A percentile compares a stretch with the other conserved stretches of the same genome.
These are phyloP conservation scores for Nothobranchius furzeri DNA, from an alignment of 2,113 vertebrate genomes.

Conservation along the genomic window DNA sequence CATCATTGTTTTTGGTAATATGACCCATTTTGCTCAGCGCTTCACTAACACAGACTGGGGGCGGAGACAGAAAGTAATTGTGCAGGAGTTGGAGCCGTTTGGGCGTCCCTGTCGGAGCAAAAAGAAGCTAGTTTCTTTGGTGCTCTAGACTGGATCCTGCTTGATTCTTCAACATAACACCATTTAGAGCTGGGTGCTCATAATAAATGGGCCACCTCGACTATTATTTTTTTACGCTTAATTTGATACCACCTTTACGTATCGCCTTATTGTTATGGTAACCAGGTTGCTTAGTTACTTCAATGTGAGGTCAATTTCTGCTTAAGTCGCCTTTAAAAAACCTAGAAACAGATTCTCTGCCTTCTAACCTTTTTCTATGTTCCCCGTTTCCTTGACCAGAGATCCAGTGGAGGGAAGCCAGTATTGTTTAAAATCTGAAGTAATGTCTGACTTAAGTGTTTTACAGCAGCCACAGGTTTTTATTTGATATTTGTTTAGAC, in stretches of 20 bases:
- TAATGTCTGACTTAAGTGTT: background rate
- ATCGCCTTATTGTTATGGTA: slow-evolving; percentile 3
- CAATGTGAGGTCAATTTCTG: slow-evolving; percentile 15
- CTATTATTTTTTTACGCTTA: slow-evolving; percentile 5
- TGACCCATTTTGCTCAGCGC: slow-evolving; percentile 72
- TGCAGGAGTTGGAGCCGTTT: slow-evolving; percentile 32
- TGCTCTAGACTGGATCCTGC: background rate
- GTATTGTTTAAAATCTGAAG: too few species aligned
- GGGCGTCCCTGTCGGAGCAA: slow-evolving; percentile 23
- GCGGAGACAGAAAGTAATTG: slow-evolving; percentile 39
- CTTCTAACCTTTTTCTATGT: background rate
- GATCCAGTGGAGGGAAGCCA: slow-evolving; percentile 5
- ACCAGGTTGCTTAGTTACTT: slow-evolving; percentile 11
- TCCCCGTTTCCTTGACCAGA: slow-evolving; percentile 9
- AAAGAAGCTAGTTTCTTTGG: slow-evolving; percentile 29
- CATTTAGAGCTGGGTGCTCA: background rate
- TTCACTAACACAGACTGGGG: slow-evolving; percentile 31
- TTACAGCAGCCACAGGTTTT: slow-evolving; percentile 40
- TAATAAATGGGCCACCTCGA: background rate
- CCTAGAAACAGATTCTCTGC: slow-evolving; percentile 2
- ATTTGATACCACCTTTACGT: background rate
- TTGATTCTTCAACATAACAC: slow-evolving; percentile 1
- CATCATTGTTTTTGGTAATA: slow-evolving; percentile 68
- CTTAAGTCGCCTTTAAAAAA: background rate
- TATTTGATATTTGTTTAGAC: slow-evolving; percentile 28